Base-by-base conservation (phyloP, 2,797 vertebrate species). In the Diceros bicornis region DNA sequence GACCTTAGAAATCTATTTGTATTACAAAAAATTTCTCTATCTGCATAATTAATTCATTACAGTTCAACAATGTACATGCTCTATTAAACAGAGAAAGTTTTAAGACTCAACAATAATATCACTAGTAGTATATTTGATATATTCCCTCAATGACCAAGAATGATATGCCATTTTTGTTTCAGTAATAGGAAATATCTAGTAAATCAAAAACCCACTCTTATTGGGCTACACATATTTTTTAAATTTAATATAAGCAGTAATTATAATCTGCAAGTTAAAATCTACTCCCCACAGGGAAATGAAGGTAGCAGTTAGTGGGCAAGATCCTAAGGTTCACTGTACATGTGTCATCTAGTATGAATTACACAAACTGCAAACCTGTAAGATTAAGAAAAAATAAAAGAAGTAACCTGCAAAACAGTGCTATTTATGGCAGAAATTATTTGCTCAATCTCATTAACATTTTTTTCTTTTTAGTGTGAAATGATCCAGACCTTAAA, bases 261-360 rank as follows among this genome's bases (percentile, higher is more conserved):
- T 94, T 94, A 84, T 29, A 97, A 68, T 83, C 27, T 93, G 14
- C 14, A 95, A 94, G 92, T 92, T 93, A 83, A 94, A 91, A 86
- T 83, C 72, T 59, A 97, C 55, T 94, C 86, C 32, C 14, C 25
- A 91, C 23, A 89, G 57, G 71, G 44, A 94, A 93, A 97, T 72
- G 66, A 94, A 88, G 17, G 82, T 50, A 96, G 55, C 34, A 91
- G 32, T 77, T 87, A 59, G 32, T 57, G 12, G 37, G 74, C 96
- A 92, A 94, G 41, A 85, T 18, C 61, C 21, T 79, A 75, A 94
- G 25, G 7, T 25, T 86, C 18, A 66, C 6, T 68, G 83, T 37
- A 71, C 27, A 50, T 10, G 7, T 41, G 29, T 52, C 64, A 93
- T 41, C 79, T 93, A 52, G 44, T 68, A 92, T 72, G n/a, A 97